A percentile compares a stretch with the other conserved stretches of the same genome.
These are phyloP conservation scores for Drosophila miranda DNA, from an alignment of 1,140 invertebrate genomes.

Conservation along the genomic window DNA sequence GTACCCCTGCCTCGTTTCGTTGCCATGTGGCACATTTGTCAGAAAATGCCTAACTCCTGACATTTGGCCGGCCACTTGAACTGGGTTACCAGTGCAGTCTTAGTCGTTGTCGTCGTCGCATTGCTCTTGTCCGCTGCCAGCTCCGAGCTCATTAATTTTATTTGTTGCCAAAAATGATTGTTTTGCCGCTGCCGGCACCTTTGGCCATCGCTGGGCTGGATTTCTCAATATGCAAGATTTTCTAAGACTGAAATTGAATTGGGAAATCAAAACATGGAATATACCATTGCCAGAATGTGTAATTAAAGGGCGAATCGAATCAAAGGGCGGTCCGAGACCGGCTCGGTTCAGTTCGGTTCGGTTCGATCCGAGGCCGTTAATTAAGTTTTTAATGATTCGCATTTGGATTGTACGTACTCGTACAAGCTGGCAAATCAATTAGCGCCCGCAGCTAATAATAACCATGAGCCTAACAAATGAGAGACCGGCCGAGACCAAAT, in stretches of 20 bases:
- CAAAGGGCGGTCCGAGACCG: too few species aligned
- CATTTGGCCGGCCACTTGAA: slow-evolving; percentile 74
- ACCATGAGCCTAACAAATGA: slow-evolving; percentile 43
- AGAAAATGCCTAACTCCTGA: slow-evolving; percentile 69
- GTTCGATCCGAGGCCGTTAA: slow-evolving; percentile 37
- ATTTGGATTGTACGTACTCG: slow-evolving; percentile 12
- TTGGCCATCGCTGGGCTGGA: slow-evolving; percentile 42
- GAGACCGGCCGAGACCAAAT: slow-evolving; percentile 55
- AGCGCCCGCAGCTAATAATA: slow-evolving; percentile 50
- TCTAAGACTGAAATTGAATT: slow-evolving; percentile 30
- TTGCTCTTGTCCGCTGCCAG: slow-evolving; percentile 31
- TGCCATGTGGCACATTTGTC: slow-evolving; percentile 75
- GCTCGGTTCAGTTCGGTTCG: too few species aligned
- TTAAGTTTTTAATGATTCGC: slow-evolving; percentile 58
- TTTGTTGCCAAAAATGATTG: slow-evolving; percentile 56
- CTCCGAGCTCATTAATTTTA: slow-evolving; percentile 63
- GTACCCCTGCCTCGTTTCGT: slow-evolving; percentile 2
- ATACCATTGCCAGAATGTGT: slow-evolving; percentile 24
- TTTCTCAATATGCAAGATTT: slow-evolving; percentile 66
- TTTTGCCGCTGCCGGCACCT: slow-evolving; percentile 26
- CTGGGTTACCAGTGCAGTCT: slow-evolving; percentile 60
- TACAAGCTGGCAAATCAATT: slow-evolving; percentile 59
- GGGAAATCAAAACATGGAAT: slow-evolving; percentile 34
- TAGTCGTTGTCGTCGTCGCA: neutral
- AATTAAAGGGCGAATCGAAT: slow-evolving; percentile 40